Evolutionary conservation across 2,113 vertebrate genomes (phyloP).

Genomic region (Pygoscelis antarcticus): DNA sequence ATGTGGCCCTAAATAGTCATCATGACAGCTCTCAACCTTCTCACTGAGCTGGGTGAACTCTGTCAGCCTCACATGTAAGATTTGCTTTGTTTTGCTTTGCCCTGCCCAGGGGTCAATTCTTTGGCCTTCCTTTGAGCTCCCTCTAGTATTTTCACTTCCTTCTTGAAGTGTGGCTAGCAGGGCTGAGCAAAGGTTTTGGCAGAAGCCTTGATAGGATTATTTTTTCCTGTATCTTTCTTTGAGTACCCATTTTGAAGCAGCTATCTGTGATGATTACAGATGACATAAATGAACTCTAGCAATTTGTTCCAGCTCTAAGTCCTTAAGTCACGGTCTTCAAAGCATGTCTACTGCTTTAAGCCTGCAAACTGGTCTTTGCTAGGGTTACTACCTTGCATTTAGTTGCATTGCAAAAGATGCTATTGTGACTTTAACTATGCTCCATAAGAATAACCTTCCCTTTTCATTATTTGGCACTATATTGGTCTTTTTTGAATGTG

Average conservation of each 20-base stretch:
- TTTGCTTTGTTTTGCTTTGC: conserved; percentile 33
- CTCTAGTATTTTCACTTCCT: not conserved
- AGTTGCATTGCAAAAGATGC: not conserved
- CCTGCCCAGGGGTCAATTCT: not conserved
- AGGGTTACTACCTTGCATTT: not conserved
- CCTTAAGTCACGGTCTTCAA: not conserved
- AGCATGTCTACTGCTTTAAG: not conserved
- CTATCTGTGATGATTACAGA: not conserved
- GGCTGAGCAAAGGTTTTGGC: not conserved
- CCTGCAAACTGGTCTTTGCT: not conserved
- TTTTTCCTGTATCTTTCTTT: not conserved
- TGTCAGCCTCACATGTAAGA: not conserved
- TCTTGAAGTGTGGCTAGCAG: not conserved
- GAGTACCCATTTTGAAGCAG: not conserved
- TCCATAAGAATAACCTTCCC: not conserved
- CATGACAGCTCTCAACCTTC: not conserved
- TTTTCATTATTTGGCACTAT: not conserved
- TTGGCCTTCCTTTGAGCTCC: not conserved
- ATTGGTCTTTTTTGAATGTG: not conserved
- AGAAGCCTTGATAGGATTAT: not conserved
- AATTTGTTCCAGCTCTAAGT: not conserved
- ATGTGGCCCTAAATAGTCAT: not conserved
- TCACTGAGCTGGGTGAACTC: not conserved
- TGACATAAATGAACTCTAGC: not conserved
- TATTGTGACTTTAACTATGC: not conserved